Evolutionary conservation across 1,140 invertebrate genomes (phyloP).

Genomic region (Drosophila dunni): DNA sequence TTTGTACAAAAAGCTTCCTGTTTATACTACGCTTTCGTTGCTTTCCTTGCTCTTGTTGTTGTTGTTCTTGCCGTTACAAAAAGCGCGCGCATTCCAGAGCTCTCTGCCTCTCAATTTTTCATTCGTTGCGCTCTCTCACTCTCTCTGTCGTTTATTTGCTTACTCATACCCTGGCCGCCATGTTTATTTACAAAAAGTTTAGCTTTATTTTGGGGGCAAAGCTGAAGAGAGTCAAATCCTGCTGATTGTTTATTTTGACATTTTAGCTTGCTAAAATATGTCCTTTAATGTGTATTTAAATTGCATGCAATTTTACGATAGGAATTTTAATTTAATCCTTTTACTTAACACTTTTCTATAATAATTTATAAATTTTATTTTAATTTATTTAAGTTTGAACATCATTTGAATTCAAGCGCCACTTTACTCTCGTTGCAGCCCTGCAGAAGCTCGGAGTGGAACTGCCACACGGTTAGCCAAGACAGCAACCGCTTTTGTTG

Average conservation of each 20-base stretch:
- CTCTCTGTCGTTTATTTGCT: conserved; percentile 34
- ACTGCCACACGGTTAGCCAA: conserved; percentile 4
- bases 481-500: neutral
- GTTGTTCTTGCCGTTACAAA: conserved; percentile 32
- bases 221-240: conserved; percentile 4
- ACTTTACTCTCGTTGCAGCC: conserved; percentile 1
- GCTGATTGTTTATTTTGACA: neutral
- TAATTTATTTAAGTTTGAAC: neutral
- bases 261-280: no score
- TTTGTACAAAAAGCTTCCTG: conserved; percentile 79
- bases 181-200: conserved; percentile 81
- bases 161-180: conserved; percentile 69
- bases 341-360: neutral
- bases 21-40: conserved; percentile 45
- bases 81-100: conserved; percentile 78
- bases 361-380: neutral
- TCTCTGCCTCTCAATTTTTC: conserved; percentile 45
- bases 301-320: no score
- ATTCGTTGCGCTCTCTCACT: neutral
- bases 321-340: no score
- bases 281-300: no score
- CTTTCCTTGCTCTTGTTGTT: conserved; percentile 3
- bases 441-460: neutral
- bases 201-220: conserved; percentile 50
- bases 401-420: neutral